Base-by-base conservation (phyloP, 2,113 vertebrate genomes). In the Acanthochromis polyacanthus region DNA sequence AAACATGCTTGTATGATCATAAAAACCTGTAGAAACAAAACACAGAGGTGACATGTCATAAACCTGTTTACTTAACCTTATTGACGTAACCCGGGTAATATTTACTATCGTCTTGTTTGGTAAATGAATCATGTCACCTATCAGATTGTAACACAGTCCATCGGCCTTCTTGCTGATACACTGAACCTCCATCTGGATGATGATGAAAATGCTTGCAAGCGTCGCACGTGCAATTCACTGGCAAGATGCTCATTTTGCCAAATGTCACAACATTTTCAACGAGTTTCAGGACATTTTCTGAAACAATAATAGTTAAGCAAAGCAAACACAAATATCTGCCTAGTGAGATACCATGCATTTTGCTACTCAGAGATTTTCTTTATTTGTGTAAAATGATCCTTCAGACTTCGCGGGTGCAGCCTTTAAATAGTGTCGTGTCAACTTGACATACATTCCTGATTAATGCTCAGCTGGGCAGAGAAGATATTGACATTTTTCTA, bases 121-220 rank as follows among this genome's bases (percentile, higher is more conserved):
- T 82, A 62, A 85, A 83, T 85, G 32, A 83, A 83, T 81, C 61
- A 71, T 70, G 82, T 83, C 65, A 66, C 71, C 57, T 69, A 80
- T 79, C 81, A 81, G 55, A 75, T n/a, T n/a, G n/a, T n/a, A n/a
- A 43, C 74, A 83, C 80, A 83, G 84, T 80, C 81, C 78, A 68
- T 77, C 87, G 78, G 57, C 68, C 48, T 65, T 85, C 67, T 70
- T 77, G 84, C 71, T 48, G 80, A 51, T 45, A 65, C 80, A 30
- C 51, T 15, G 22, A 82, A 75, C 50, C 58, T 50, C 76, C 57
- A 73, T 80, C 58, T 81, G 64, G 73, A 66, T 75, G 61, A 72
- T 74, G 75, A 82, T 75, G 67, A 52, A 80, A 80, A 82, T 55
- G 40, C 67, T 74, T 64, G 77, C 71, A 65, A 81, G 71, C 68